A percentile compares a stretch with the other conserved stretches of the same genome.
Conservation (phyloP, 2,797 vertebrate species). For the Iguana delicatissima region DNA sequence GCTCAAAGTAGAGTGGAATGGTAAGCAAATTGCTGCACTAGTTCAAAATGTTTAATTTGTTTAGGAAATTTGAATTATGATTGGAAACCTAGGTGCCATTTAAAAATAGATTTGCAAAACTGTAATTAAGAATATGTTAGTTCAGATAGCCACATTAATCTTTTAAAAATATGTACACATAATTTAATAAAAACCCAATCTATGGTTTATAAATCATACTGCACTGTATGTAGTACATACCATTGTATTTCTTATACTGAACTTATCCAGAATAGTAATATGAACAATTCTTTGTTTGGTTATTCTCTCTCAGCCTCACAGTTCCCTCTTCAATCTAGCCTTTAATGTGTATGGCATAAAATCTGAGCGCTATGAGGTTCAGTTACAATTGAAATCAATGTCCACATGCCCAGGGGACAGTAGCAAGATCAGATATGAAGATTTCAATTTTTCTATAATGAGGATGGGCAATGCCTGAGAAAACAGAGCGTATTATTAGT, state of each 20-base stretch:
- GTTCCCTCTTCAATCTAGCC: too few species aligned
- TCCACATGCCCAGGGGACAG: background rate
- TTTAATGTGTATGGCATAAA: background rate
- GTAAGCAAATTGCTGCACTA: conserved; percentile 67
- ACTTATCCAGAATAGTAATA: fast-evolving
- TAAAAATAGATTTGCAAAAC: conserved; percentile 49
- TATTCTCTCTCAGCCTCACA: too few species aligned
- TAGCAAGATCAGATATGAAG: background rate
- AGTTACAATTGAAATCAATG: background rate
- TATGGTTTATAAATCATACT: background rate
- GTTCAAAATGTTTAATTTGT: conserved; percentile 62
- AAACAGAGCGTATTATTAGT: background rate
- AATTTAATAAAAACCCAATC: conserved; percentile 40
- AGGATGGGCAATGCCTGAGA: background rate
- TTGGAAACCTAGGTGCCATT: conserved; percentile 40
- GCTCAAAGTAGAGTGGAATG: conserved; percentile 65
- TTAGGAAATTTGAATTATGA: conserved; percentile 56
- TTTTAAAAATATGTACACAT: conserved; percentile 3
- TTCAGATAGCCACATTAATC: conserved; percentile 37
- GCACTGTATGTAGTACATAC: background rate
- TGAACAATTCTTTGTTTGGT: conserved; percentile 1
- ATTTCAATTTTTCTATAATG: background rate
- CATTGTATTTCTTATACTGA: background rate
- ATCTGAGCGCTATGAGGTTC: background rate
- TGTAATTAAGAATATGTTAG: conserved; percentile 34